Conservation (phyloP, 2,797 vertebrate genomes). For the Phrynocephalus guinanensis region DNA sequence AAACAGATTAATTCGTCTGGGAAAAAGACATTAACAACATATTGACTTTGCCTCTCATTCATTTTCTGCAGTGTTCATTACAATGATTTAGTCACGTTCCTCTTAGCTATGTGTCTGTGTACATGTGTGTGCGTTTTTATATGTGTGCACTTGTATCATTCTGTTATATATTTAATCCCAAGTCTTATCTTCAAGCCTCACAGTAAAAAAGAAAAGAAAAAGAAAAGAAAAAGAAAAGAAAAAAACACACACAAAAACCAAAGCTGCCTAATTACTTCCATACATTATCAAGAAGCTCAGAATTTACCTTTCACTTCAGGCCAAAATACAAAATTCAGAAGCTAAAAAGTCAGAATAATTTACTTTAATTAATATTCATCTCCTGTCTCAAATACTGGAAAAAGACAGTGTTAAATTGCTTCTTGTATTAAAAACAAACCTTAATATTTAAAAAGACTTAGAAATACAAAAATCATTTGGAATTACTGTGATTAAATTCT, state of each 20-base stretch:
- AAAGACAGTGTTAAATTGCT: slow-evolving; percentile 57
- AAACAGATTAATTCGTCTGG: slow-evolving; percentile 29
- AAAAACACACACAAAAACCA: neutral
- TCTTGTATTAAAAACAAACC: slow-evolving; percentile 62
- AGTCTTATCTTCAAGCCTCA: slow-evolving; percentile 32
- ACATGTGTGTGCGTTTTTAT: neutral
- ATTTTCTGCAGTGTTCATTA: slow-evolving; percentile 33
- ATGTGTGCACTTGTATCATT: neutral
- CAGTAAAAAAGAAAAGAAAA: neutral
- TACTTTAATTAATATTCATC: slow-evolving; percentile 71
- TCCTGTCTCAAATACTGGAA: slow-evolving; percentile 67
- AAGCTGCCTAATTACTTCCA: slow-evolving; percentile 59
- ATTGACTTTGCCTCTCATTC: slow-evolving; percentile 31
- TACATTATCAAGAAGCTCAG: slow-evolving; percentile 55
- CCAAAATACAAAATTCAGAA: slow-evolving; percentile 63
- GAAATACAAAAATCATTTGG: slow-evolving; percentile 49
- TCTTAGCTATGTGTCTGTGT: slow-evolving; percentile 23
- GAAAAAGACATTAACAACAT: neutral
- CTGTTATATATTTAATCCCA: slow-evolving; percentile 37
- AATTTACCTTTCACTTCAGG: slow-evolving; percentile 64
- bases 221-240: too few species aligned
- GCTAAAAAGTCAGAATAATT: slow-evolving; percentile 59
- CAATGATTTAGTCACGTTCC: slow-evolving; percentile 33
- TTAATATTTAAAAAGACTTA: slow-evolving; percentile 71
- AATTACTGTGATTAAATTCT: slow-evolving; percentile 36